Conservation (phyloP, 2,888 invertebrate genomes). For the Amblyteles armatorius region DNA sequence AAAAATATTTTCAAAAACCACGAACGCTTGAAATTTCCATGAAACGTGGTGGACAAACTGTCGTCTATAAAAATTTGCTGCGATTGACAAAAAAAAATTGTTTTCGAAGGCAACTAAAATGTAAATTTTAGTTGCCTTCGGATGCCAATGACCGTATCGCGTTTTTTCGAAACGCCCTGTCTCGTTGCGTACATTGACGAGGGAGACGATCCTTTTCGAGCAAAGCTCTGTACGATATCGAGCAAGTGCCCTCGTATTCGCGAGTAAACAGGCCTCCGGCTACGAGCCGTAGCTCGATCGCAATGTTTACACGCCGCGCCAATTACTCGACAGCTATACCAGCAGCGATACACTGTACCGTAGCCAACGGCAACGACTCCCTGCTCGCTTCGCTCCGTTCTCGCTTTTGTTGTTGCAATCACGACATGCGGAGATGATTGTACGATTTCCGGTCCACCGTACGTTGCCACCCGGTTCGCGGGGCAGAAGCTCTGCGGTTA, state of each 20-base stretch:
- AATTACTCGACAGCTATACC: slow-evolving; percentile 80
- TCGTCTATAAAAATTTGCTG: not conserved
- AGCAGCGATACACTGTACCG: slow-evolving; percentile 16
- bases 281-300: slow-evolving; percentile 61
- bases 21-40: not conserved
- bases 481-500: not conserved
- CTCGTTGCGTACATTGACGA: slow-evolving; percentile 23
- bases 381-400: not conserved
- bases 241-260: slow-evolving; percentile 70
- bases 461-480: not conserved
- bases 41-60: not conserved
- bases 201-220: slow-evolving; percentile 45
- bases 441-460: slow-evolving; percentile 7
- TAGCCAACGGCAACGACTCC: slow-evolving; percentile 35
- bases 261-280: slow-evolving; percentile 79
- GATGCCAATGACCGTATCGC: not conserved
- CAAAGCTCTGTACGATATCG: slow-evolving; percentile 58
- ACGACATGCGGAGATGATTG: slow-evolving; percentile 25
- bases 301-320: slow-evolving; percentile 81
- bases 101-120: not conserved
- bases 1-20: not conserved
- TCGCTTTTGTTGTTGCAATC: slow-evolving; percentile 43
- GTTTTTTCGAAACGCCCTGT: not conserved
- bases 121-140: not conserved
- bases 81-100: not conserved